Base-by-base conservation (phyloP, 2,113 vertebrate genomes). In the Sula dactylatra region DNA sequence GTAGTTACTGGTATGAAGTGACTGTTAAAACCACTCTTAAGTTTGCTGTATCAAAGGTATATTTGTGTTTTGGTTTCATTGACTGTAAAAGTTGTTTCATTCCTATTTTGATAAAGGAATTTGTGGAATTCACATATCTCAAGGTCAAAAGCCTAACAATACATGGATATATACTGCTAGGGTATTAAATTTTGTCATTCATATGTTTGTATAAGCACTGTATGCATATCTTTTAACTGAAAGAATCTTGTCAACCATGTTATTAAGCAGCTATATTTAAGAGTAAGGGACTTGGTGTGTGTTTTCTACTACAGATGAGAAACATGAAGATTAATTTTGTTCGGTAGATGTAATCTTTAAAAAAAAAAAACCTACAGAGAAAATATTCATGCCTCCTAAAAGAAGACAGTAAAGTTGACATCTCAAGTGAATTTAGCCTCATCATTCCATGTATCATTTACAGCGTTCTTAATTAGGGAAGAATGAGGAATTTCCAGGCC, bases 381-480 rank as follows among this genome's bases (percentile, higher is more conserved):
- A 80, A 54, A 77, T 83, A 65, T 16, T 65, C 5, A 12, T 27
- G 32, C 44, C 56, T 49, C 38, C 50, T 72, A 34, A 61, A 62
- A 44, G 7, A 65, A 83, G 25, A 24, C 27, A 71, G 17, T 65
- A 52, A 81, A 65, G 32, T 67, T 49, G n/a, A 73, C 58, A 89
- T 93, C 87, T 96, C 6, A 1, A 72, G 24, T 88, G 19, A 92
- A 85, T 93, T 91, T 91, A 64, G 44, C 38, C 32, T 82, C 13
- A 36, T 94, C 42, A 78, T 88, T 54, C 84, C 45, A 22, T 72
- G 16, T 82, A 87, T 93, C 58, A 76, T 96, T 95, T 94, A n/a
- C 59, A 87, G 13, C 27, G 11, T 80, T 90, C 70, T 94, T 96
- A 95, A 97, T 97, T 97, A 94, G 89, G n/a, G 44, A 96, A 90